Conservation (phyloP, 2,888 invertebrate genomes). For the Clitarchus hookeri region DNA sequence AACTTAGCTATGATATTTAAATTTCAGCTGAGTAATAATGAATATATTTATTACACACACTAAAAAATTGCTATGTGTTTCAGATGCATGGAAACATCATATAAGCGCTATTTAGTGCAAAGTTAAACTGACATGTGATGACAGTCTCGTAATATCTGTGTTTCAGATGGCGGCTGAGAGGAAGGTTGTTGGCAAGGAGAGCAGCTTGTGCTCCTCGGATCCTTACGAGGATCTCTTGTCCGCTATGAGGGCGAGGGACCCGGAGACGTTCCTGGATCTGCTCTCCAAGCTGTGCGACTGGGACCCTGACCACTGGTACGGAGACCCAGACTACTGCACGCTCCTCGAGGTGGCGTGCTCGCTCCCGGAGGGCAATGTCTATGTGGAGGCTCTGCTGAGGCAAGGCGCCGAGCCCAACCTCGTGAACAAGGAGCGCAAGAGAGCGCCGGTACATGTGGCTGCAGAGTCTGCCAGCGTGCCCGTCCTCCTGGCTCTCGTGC, state of each 20-base stretch:
- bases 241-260: conserved; percentile 60
- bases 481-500: conserved; percentile 57
- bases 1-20: too few species aligned
- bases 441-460: conserved; percentile 70
- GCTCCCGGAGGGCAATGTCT: conserved; percentile 59
- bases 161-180: conserved; percentile 17
- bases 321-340: conserved; percentile 63
- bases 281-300: conserved; percentile 56
- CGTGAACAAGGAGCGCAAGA: conserved; percentile 60
- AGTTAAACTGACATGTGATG: too few species aligned
- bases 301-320: conserved; percentile 61
- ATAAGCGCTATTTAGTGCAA: too few species aligned
- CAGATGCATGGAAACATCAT: too few species aligned
- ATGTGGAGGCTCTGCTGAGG: conserved; percentile 62
- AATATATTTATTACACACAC: too few species aligned
- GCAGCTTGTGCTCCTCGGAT: conserved; percentile 41
- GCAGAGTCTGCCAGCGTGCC: conserved; percentile 60
- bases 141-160: neutral
- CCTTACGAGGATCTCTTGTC: conserved; percentile 56
- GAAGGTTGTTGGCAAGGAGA: neutral
- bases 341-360: conserved; percentile 63
- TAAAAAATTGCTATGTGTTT: too few species aligned
- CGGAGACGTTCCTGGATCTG: conserved; percentile 59
- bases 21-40: too few species aligned
- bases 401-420: conserved; percentile 66